Base-by-base conservation (phyloP, 2,797 vertebrate genomes). In the Falco concolor region DNA sequence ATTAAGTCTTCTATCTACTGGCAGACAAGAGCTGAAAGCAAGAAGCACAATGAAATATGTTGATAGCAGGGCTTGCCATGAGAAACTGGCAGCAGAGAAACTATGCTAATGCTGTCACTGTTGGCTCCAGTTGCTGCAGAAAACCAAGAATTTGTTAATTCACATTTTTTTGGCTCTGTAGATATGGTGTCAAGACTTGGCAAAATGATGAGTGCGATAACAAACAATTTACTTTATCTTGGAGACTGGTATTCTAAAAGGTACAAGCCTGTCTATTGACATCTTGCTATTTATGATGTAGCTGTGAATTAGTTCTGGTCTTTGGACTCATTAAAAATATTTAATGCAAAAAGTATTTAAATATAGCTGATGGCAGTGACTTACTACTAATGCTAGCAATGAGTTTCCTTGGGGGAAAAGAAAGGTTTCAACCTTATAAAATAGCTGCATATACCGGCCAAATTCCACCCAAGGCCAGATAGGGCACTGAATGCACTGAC, bases 91-190 rank as follows among this genome's bases (percentile, higher is more conserved):
- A n/a, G 40, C 27, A 77, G 28, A 59, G 56, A 40, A 84, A 59
- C 54, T n/a, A 28, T 32, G 50, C 69, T 73, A 22, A 76, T 57
- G 57, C n/a, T 42, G 53, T 82, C 44, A 10, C 28, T 13, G 47
- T 75, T 81, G 68, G 84, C 64, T 97, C 89, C 90, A 78, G 76
- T 74, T 75, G 78, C 87, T 49, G 69, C 80, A 70, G 74, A 90
- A 44, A 83, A 50, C 56, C 0, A 1, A 77, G 87, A 77, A 61
- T 82, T 93, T 87, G 45, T 84, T 80, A 81, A 95, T 74, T 83
- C 50, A 16, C 7, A 3, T 82, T 49, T 13, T 13, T 47, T 89
- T 69, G 21, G 34, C 76, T 94, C 52, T 60, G 9, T 63, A 90
- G 84, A 79, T 85, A 47, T 86, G 28, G 45, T 65, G 10, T 30